A percentile compares a stretch with the other conserved stretches of the same genome.
These are phyloP conservation scores for Parnassius mnemosyne DNA, from an alignment of 2,888 invertebrate species.

Conservation along the genomic window DNA sequence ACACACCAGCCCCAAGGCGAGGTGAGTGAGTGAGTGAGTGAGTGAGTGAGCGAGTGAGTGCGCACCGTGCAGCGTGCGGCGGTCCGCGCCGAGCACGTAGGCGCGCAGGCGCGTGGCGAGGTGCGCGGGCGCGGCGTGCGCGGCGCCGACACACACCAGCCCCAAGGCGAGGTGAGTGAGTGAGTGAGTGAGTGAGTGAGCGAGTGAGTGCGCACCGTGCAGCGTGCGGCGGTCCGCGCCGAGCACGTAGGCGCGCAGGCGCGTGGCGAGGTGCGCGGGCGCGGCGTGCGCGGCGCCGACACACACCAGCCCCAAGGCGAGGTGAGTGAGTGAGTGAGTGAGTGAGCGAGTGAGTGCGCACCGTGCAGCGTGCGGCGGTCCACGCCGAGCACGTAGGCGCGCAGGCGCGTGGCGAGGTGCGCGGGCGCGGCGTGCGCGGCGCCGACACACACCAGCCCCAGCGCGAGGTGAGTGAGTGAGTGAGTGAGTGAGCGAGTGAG, in stretches of 20 bases:
- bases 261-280: conserved; percentile 82
- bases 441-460: conserved; percentile 89
- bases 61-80: conserved; percentile 39
- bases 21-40: conserved; percentile 29
- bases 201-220: not conserved
- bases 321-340: conserved; percentile 29
- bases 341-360: too few species aligned
- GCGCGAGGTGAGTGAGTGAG: conserved; percentile 50
- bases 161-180: conserved; percentile 86
- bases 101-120: conserved; percentile 88
- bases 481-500: too few species aligned
- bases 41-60: too few species aligned
- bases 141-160: conserved; percentile 85
- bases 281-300: conserved; percentile 80
- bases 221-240: conserved; percentile 88
- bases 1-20: conserved; percentile 94
- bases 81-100: conserved; percentile 97
- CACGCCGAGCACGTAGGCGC: too few species aligned
- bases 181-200: too few species aligned
- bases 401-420: conserved; percentile 71
- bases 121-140: conserved; percentile 82
- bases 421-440: conserved; percentile 63
- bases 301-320: conserved; percentile 94
- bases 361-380: too few species aligned
- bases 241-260: conserved; percentile 96